A percentile compares a stretch with the other conserved stretches of the same genome.
Conservation (phyloP, 1,140 invertebrate species). For the Eciton burchellii region DNA sequence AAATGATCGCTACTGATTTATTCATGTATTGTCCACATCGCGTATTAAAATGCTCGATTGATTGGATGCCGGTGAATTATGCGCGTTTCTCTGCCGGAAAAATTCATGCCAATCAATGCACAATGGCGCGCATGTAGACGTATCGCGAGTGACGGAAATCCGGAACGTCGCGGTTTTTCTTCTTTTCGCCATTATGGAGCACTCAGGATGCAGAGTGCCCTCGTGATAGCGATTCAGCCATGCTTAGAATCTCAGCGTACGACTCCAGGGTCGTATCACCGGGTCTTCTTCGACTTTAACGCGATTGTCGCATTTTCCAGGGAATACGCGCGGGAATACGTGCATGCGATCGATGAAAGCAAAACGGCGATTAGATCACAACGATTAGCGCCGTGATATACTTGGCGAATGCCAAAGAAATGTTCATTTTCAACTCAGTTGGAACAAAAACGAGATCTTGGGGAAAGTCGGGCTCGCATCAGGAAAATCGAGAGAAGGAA, state of each 20-base stretch:
- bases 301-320: background rate
- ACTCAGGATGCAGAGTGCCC: background rate
- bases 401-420: too few relatives aligned
- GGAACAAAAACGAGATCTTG: too few relatives aligned
- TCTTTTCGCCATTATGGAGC: background rate
- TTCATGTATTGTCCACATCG: background rate
- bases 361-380: constrained; percentile 8
- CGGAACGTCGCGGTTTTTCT: constrained; percentile 1
- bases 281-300: background rate
- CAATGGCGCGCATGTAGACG: too few relatives aligned
- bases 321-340: constrained; percentile 2
- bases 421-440: too few relatives aligned
- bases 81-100: constrained; percentile 4
- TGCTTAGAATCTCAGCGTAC: background rate
- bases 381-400: background rate
- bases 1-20: constrained; percentile 37
- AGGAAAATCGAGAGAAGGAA: too few relatives aligned
- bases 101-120: constrained; percentile 46
- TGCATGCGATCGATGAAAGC: constrained; percentile 10
- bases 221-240: background rate
- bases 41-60: constrained; percentile 32
- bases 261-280: background rate
- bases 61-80: constrained; percentile 38
- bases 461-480: too few relatives aligned
- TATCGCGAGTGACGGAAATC: background rate